phyloP scores from a whole-genome alignment of 1,140 invertebrate genomes.

The Epicauta chinensis region DNA sequence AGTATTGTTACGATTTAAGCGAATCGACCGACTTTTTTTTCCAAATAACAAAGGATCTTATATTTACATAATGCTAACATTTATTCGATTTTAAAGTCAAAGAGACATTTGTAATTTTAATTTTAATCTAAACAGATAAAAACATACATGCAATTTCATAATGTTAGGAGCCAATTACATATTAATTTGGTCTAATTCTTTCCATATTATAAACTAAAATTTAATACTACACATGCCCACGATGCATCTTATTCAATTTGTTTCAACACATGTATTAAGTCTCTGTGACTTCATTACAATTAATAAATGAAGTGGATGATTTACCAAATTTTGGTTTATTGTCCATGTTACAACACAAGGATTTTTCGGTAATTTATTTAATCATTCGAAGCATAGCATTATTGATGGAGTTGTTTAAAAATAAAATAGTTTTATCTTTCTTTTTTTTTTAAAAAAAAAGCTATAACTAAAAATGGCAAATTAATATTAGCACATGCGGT shows the following conservation, averaged over 20 bases:
- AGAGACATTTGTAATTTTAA: slow-evolving; percentile 32
- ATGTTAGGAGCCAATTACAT: slow-evolving; percentile 27
- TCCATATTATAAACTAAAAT: slow-evolving; percentile 15
- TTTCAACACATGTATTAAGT: slow-evolving; percentile 19
- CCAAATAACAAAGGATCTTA: not conserved
- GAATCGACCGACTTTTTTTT: not conserved
- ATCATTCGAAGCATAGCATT: slow-evolving; percentile 5
- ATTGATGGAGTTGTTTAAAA: not conserved
- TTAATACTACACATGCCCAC: slow-evolving; percentile 34
- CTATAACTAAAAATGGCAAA: slow-evolving; percentile 29
- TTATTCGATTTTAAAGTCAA: slow-evolving; percentile 38
- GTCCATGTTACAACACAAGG: not conserved
- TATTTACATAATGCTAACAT: slow-evolving; percentile 24
- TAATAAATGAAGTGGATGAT: slow-evolving; percentile 8
- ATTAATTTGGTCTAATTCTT: slow-evolving; percentile 9
- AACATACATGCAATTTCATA: slow-evolving; percentile 33
- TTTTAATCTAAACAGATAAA: slow-evolving; percentile 29
- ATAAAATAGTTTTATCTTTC: slow-evolving; percentile 1
- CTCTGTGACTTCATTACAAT: slow-evolving; percentile 43
- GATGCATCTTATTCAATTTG: slow-evolving; percentile 21
- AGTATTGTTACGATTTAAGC: no score
- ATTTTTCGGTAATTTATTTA: no score
- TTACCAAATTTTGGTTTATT: slow-evolving; percentile 1
- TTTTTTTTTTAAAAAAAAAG: slow-evolving; percentile 14
- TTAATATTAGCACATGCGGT: slow-evolving; percentile 32